Evolutionary conservation across 1,140 invertebrate genomes (phyloP), one percentile per base, ranked within the genome.

Genomic region (Macrostomum lignano): DNA sequence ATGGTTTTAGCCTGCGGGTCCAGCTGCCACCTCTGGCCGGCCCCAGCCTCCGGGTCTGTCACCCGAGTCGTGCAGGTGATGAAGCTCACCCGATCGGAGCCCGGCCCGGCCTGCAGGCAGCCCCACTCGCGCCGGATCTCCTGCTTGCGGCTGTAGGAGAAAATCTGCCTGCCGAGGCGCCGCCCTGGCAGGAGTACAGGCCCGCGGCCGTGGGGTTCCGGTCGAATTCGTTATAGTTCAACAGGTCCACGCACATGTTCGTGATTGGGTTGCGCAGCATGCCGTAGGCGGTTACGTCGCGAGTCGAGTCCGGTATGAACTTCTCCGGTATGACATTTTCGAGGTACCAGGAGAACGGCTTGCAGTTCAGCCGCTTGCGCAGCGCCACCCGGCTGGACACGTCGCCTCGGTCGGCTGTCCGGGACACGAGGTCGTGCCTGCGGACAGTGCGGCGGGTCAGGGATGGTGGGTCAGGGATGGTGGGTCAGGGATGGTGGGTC

Each of bases 261-360:
- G 61, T 60, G 6, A 47, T 36, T 22, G 57, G 51, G 42, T 63
- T 61, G 22, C 49, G 37, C 13, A 64, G 48, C 56, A 15, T 14
- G 13, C 13, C 13, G 13, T 9, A 9, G 13, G 23, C 31, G 17
- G 20, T 11, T 25, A 17, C 19, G 7, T 25, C 10, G 19, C 24
- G 13, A 24, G 11, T n/a, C 17, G 3, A 5, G 5, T 33, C 19
- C 14, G 32, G 32, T 17, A 19, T 24, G 7, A 21, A 22, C 17
- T 33, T 22, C 10, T 33, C 22, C 3, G 88, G 88, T 58, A 88
- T 94, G 41, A 96, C 70, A 55, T 75, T 88, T 49, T 86, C 78
- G 50, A 93, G 64, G 58, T 82, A 94, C 86, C 88, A 96, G 55
- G 84, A 76, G 64, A 96, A 96, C 26, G 76, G 71, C 52, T 93